A percentile compares a stretch with the other conserved stretches of the same genome.
Evolutionary conservation across 2,888 invertebrate species (phyloP).

Genomic region (Harmothoe impar): DNA sequence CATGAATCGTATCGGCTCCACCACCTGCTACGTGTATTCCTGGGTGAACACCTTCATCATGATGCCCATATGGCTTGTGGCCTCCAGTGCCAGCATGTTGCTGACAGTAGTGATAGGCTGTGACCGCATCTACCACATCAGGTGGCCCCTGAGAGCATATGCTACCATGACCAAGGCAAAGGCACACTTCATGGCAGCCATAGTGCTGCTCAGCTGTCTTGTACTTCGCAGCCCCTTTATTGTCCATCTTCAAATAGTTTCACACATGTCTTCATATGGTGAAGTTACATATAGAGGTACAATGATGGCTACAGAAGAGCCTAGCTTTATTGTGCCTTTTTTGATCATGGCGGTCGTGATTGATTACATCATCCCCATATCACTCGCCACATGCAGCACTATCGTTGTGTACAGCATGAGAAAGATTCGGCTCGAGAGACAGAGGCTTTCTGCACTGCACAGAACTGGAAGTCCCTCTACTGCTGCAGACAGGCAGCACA

Average conservation of each 20-base stretch:
- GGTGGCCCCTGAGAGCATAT: neutral
- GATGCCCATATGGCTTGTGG: neutral
- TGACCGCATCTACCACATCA: neutral
- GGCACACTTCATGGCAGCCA: neutral
- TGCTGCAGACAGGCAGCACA: neutral
- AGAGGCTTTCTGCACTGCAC: neutral
- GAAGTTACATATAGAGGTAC: neutral
- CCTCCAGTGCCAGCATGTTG: neutral
- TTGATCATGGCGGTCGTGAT: neutral
- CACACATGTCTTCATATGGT: neutral
- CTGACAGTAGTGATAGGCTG: neutral
- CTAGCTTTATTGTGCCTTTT: neutral
- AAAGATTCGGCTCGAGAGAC: neutral
- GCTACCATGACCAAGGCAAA: neutral
- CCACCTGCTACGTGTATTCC: neutral
- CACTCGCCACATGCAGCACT: neutral
- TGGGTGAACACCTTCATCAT: neutral
- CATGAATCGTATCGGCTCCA: neutral
- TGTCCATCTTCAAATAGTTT: neutral
- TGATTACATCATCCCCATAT: neutral
- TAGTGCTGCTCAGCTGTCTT: neutral
- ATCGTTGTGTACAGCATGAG: neutral
- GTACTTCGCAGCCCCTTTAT: neutral
- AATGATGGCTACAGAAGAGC: neutral
- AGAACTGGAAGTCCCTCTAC: neutral